These are phyloP conservation scores for Baryphthengus martii DNA, from an alignment of 2,113 vertebrate species.

Conservation along the genomic window DNA sequence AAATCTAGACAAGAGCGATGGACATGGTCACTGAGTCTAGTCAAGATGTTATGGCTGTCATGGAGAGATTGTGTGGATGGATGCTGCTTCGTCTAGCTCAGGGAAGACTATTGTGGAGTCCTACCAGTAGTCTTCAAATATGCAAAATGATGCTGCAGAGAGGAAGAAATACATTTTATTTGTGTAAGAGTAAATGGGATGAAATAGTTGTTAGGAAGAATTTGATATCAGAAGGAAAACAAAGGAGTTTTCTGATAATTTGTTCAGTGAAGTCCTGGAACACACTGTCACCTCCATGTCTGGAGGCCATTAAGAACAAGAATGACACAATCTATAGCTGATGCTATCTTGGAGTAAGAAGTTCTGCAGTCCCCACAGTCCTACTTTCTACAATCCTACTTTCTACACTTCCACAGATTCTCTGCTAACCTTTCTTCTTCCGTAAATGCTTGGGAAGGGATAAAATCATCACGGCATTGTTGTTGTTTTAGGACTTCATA, in stretches of 20 bases:
- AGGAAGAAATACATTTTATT: not conserved
- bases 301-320: not conserved
- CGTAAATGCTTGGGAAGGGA: not conserved
- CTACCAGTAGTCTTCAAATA: not conserved
- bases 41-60: not conserved
- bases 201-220: not conserved
- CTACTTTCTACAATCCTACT: not conserved
- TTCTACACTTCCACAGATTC: not conserved
- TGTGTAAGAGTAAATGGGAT: not conserved
- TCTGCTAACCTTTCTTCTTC: not conserved
- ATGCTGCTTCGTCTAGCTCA: not conserved
- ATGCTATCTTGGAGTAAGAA: not conserved
- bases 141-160: not conserved
- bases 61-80: not conserved
- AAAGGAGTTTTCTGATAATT: not conserved
- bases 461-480: not conserved
- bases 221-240: not conserved
- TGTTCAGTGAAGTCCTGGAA: not conserved
- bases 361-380: not conserved
- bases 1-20: not conserved
- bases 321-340: not conserved
- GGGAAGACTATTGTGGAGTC: not conserved
- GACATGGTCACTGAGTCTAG: not conserved
- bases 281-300: not conserved
- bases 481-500: not conserved